Evolutionary conservation across 2,113 vertebrate species (phyloP), one percentile per base, ranked within the genome.

Genomic region (Hymenochirus boettgeri): DNA sequence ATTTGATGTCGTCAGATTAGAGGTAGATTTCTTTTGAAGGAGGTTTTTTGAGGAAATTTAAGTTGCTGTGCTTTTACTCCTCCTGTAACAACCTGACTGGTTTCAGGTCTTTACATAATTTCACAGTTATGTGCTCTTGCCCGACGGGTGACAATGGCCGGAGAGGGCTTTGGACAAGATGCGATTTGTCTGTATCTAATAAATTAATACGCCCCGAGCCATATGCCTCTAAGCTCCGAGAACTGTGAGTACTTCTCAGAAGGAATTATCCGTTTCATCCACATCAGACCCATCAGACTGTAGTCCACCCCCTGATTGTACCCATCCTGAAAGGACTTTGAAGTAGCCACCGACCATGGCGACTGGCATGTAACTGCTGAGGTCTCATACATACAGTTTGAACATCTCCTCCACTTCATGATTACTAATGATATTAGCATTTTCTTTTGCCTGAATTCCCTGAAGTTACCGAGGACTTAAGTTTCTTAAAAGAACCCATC

Each of bases 401-500:
- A n/a, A n/a, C n/a, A n/a, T n/a, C n/a, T n/a, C 39, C 0, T 51
- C 62, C 0, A 21, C 7, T 0, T 79, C 86, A 3, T 8, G 18
- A 7, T 79, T 76, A 39, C 72, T 78, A 29, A 81, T 62, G 2
- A 72, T 65, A 10, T 80, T 82, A 2, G 79, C 52, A 7, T 75
- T 82, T 22, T 89, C 93, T 56, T 80, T 86, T 67, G 75, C 86
- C 79, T 96, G 93, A 71, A 93, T 92, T 21, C 93, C 94, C 75
- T 95, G 95, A 2, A 94, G 83, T 57, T n/a, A 94, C 92, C 0
- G 95, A 93, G 1, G 94, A 91, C 64, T 91, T 93, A 3, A 97
- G 56, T 70, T 96, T 98, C 76, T 95, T 97, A 70, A 99, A 97
- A 31, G 93, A 94, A 12, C 93, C 91, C 85, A 96, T 88, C 66